Conservation (phyloP, 2,888 invertebrate genomes). For the Drosophila mettleri region DNA sequence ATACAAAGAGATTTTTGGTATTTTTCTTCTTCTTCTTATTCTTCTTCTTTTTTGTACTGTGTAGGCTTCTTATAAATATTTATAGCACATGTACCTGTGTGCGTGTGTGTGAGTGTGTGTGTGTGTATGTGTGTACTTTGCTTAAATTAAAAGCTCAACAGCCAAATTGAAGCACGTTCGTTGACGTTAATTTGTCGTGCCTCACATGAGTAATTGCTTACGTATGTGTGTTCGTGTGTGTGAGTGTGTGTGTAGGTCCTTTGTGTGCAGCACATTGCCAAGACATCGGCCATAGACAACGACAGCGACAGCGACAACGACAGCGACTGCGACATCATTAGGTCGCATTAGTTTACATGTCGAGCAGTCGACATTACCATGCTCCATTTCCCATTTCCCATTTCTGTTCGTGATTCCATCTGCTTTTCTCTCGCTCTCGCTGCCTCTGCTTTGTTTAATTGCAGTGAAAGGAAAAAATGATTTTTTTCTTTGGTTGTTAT, state of each 20-base stretch:
- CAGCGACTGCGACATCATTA: conserved; percentile 50
- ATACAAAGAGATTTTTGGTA: background rate
- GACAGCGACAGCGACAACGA: background rate
- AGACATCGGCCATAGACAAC: conserved; percentile 34
- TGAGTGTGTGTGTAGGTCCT: conserved; percentile 4
- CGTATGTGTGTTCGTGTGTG: background rate
- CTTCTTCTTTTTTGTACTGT: conserved; percentile 4
- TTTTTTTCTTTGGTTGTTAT: background rate
- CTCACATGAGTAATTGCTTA: conserved; percentile 58
- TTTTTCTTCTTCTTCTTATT: conserved; percentile 1
- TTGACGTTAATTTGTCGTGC: conserved; percentile 63
- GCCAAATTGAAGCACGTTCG: conserved; percentile 67
- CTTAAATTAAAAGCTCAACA: conserved; percentile 62
- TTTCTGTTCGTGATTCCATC: background rate
- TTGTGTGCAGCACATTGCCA: conserved; percentile 25
- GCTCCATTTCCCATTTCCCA: background rate
- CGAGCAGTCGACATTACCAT: conserved; percentile 35
- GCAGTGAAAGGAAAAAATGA: conserved; percentile 27
- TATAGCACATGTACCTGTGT: background rate
- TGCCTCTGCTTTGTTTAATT: conserved; percentile 35
- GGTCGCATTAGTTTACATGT: conserved; percentile 68
- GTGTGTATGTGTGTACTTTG: conserved; percentile 14
- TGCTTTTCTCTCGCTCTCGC: background rate
- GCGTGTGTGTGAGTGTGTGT: conserved; percentile 6
- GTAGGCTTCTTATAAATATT: conserved; percentile 33